A percentile compares a stretch with the other conserved stretches of the same genome.
Conservation (phyloP, 2,797 vertebrate genomes). For the Neoniphon sammara region DNA sequence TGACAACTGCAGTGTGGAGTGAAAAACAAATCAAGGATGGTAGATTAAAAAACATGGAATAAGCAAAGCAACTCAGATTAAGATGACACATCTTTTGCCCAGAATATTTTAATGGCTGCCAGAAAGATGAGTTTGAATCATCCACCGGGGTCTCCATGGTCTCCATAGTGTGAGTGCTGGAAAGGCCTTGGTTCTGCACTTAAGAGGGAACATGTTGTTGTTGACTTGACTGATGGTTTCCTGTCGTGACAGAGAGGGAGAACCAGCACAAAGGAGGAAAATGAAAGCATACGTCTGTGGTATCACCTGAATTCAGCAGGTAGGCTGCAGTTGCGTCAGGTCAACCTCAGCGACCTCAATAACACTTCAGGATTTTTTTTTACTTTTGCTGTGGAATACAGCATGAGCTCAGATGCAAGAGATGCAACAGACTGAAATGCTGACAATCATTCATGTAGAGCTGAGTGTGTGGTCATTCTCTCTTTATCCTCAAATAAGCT, state of each 20-base stretch:
- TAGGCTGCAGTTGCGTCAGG: conserved; percentile 50
- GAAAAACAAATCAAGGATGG: no score
- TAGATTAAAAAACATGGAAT: neutral
- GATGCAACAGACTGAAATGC: no score
- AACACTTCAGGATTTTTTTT: conserved; percentile 64
- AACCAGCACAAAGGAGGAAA: conserved; percentile 15
- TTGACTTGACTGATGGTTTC: conserved; percentile 74
- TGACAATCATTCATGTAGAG: no score
- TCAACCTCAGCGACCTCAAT: conserved; percentile 77
- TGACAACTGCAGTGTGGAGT: neutral
- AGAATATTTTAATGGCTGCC: neutral
- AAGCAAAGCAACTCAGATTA: neutral
- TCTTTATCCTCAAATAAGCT: no score
- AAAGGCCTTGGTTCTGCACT: conserved; percentile 3
- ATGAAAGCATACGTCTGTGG: conserved; percentile 62
- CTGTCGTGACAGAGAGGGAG: conserved; percentile 73
- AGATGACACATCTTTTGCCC: neutral
- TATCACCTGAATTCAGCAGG: conserved; percentile 77
- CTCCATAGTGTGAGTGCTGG: neutral
- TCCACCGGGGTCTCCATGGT: neutral
- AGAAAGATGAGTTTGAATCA: neutral
- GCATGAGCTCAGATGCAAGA: no score
- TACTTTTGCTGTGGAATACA: neutral
- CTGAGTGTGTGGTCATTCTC: no score
- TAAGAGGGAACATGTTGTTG: conserved; percentile 39